A percentile compares a stretch with the other conserved stretches of the same genome.
Conservation (phyloP, 2,797 vertebrate genomes). For the Mionectes olivaceus region DNA sequence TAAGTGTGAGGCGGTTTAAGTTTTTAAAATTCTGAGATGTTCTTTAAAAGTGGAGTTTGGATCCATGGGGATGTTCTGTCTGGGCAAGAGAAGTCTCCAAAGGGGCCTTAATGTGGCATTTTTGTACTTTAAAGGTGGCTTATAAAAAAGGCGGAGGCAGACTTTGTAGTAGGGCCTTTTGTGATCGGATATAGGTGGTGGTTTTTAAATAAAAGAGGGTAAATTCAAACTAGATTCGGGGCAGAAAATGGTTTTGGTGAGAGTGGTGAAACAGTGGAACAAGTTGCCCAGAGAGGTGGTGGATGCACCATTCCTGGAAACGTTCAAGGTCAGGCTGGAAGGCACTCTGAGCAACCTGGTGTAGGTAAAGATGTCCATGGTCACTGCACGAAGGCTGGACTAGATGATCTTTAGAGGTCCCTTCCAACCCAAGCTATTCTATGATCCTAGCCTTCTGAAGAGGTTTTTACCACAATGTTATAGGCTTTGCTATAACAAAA, state of each 20-base stretch:
- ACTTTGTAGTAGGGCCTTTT: background rate
- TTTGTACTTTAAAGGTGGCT: background rate
- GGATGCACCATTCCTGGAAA: background rate
- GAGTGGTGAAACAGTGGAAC: background rate
- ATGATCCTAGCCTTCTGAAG: background rate
- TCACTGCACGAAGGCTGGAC: rapidly evolving
- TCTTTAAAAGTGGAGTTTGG: background rate
- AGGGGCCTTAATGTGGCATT: background rate
- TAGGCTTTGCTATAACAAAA: rapidly evolving
- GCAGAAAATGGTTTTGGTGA: background rate
- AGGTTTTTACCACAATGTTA: background rate
- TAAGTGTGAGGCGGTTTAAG: background rate
- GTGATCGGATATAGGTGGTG: background rate
- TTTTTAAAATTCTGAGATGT: background rate
- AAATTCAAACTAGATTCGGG: background rate
- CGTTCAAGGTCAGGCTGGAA: background rate
- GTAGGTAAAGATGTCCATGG: background rate
- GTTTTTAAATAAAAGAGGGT: background rate
- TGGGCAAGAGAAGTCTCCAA: background rate
- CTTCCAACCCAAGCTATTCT: background rate
- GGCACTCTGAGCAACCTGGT: background rate
- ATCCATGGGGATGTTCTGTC: background rate
- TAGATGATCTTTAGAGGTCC: background rate
- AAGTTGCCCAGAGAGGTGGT: background rate
- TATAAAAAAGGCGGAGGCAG: background rate